Base-by-base conservation (phyloP, 1,140 invertebrate species). In the Euwallacea fornicatus region DNA sequence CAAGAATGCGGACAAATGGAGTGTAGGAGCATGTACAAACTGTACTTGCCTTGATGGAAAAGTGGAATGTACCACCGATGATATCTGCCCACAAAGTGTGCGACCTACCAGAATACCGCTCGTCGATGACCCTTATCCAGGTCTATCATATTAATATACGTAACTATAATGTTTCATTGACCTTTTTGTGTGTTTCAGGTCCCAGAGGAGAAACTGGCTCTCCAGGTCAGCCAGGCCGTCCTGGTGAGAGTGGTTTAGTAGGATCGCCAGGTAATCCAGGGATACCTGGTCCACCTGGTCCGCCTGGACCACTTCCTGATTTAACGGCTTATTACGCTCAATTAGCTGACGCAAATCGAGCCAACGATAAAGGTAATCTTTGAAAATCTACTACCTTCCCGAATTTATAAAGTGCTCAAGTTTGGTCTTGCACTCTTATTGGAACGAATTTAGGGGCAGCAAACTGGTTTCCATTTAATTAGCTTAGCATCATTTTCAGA, bases 221-320 rank as follows among this genome's bases (percentile, higher is more conserved):
- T 61, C 76, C 81, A 6, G 81, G 83, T 0, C 83, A 85, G 55
- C 78, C 75, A 58, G 91, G 91, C 33, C 83, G 84, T 42, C 86
- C 86, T 8, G 92, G 90, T 4, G 80, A 84, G 56, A 55, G 78
- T 16, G 88, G 88, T 46, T 78, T 78, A 21, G 87, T 88, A 33
- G 91, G 91, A 21, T 83, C 83, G 7, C 86, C 85, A 8, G 91
- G 91, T 0, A 78, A 75, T 54, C 87, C 87, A 0, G 89, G 88
- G 60, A 81, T 86, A n/a, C 90, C 91, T 2, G 92, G 90, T 0
- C 82, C 83, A 1, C 90, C 90, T 0, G 91, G 90, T 55, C 86
- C 86, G 13, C 86, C 90, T 54, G 92, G 91, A 73, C 85, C 88
- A n/a, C 83, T 87, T 74, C 91, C 91, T 15, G 92, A 94, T 83